Base-by-base conservation (phyloP, 2,888 invertebrate species). In the Polyploca ridens region DNA sequence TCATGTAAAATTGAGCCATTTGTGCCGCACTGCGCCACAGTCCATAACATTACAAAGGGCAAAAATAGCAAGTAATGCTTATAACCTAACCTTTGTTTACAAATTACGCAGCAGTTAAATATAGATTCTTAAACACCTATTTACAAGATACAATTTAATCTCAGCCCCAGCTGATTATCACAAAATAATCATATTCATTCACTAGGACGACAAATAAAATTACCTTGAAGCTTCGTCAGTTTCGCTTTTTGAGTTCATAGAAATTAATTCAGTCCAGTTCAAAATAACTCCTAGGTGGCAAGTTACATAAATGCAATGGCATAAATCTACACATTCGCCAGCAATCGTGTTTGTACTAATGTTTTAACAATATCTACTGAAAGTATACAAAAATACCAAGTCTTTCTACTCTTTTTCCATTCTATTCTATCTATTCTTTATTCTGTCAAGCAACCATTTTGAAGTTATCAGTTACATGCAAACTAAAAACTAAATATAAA, bases 141-240 rank as follows among this genome's bases (percentile, higher is more conserved):
- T 27, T 60, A 64, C 58, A 64, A 46, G 16, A 62, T 59, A 8
- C 46, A 41, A 54, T 57, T 57, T 41, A 35, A 33, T 38, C n/a
- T 64, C 49, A 16, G n/a, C 57, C 63, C 58, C 62, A 70, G 35
- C 38, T n/a, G 14, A 63, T 59, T 60, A 54, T 59, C n/a, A 59
- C 7, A 58, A 62, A 58, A n/a, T 64, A 60, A 59, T 62, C 33
- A 58, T 65, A 62, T 63, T 66, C 57, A 62, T 46, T 54, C 61
- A 19, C n/a, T 19, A 19, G 7, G 49, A 49, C n/a, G 16, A 16
- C 16, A 49, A 49, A 49, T 75, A 72, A 76, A 82, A 79, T 91
- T 92, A 94, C 94, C 94, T 94, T 93, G 94, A 94, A 94, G 94
- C 94, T 93, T 93, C 94, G 93, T 91, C 94, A 89, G 90, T 88